These are phyloP conservation scores for Oreochromis tanganicae DNA, from an alignment of 2,113 vertebrate species.

Conservation along the genomic window DNA sequence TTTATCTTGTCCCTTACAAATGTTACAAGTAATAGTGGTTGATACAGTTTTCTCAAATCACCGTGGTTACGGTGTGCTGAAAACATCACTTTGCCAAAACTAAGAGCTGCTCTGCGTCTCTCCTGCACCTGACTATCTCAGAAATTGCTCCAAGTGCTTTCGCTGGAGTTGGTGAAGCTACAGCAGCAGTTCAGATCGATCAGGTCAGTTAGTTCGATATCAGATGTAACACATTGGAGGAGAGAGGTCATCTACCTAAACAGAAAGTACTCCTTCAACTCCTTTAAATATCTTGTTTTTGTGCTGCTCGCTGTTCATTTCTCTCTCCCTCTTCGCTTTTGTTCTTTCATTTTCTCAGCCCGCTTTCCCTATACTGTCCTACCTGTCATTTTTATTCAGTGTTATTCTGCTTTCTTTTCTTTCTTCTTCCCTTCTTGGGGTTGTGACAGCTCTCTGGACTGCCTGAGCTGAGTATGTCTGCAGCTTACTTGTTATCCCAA, in stretches of 20 bases:
- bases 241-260: neutral
- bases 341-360: neutral
- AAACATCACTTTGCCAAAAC: neutral
- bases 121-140: neutral
- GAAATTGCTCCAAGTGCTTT: slow-evolving; percentile 20
- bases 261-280: neutral
- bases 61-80: neutral
- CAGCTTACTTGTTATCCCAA: neutral
- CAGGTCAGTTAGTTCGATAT: neutral
- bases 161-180: neutral
- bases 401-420: neutral
- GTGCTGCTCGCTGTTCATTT: neutral
- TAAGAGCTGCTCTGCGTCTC: neutral
- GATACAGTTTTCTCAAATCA: neutral
- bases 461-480: neutral
- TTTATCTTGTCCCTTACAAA: neutral
- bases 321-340: neutral
- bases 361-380: neutral
- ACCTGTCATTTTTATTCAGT: neutral
- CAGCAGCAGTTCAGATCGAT: neutral
- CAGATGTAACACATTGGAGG: neutral
- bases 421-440: neutral
- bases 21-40: neutral
- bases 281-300: neutral
- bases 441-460: neutral